These are phyloP conservation scores for Amblyopsis hoosieri DNA, from an alignment of 2,797 vertebrate genomes.

Conservation along the genomic window DNA sequence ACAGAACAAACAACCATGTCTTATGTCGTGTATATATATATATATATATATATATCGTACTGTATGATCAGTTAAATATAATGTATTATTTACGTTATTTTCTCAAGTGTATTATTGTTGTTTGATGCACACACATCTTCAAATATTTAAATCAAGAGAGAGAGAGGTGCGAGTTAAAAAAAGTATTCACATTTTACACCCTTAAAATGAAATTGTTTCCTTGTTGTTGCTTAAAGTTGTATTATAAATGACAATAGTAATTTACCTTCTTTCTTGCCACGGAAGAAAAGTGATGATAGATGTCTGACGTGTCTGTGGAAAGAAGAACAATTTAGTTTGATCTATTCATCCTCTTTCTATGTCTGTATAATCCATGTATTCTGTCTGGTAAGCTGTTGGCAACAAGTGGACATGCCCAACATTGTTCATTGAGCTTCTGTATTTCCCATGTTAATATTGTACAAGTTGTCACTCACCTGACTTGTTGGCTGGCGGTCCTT, in stretches of 20 bases:
- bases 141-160: no score
- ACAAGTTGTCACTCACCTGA: slow-evolving; percentile 74
- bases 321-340: slow-evolving; percentile 17
- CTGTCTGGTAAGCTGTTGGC: slow-evolving; percentile 27
- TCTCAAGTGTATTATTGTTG: no score
- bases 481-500: slow-evolving; percentile 69
- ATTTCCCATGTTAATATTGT: slow-evolving; percentile 59
- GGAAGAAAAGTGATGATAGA: slow-evolving; percentile 39
- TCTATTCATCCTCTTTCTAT: slow-evolving; percentile 5
- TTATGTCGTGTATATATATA: no score
- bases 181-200: no score
- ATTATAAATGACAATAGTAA: neutral
- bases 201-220: no score
- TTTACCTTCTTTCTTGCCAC: slow-evolving; percentile 52
- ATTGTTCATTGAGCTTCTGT: slow-evolving; percentile 68
- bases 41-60: no score
- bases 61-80: no score
- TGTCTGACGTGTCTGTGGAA: slow-evolving; percentile 41
- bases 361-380: slow-evolving; percentile 8
- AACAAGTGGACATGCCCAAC: slow-evolving; percentile 49
- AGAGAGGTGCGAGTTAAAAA: no score
- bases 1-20: neutral
- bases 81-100: no score
- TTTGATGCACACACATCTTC: no score
- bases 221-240: slow-evolving; percentile 1